Conservation (phyloP, 2,113 vertebrate genomes). For the Megaceryle torquata region DNA sequence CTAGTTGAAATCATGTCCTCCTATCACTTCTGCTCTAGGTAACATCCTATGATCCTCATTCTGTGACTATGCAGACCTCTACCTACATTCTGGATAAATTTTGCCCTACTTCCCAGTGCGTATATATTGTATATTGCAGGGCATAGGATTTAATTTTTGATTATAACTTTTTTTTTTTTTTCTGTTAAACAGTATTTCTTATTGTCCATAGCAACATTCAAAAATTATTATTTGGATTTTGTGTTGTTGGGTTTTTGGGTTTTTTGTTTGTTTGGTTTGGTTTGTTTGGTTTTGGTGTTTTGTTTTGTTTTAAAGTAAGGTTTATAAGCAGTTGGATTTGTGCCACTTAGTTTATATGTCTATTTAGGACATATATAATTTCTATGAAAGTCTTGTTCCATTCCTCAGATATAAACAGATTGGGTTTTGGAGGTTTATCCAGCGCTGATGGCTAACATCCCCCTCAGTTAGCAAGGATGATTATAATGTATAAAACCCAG, state of each 20-base stretch:
- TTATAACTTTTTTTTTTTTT: background rate
- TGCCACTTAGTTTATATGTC: background rate
- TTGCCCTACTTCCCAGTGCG: background rate
- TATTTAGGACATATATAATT: background rate
- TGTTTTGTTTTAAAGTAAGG: background rate
- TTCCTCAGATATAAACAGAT: background rate
- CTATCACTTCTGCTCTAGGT: background rate
- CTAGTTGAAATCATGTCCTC: background rate
- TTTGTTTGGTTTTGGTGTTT: no score
- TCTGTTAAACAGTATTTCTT: background rate
- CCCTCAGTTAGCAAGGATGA: rapidly evolving
- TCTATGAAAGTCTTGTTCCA: background rate
- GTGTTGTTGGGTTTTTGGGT: background rate
- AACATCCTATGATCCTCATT: background rate
- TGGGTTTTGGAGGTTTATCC: background rate
- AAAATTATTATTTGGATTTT: background rate
- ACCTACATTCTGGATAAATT: background rate
- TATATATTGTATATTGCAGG: background rate
- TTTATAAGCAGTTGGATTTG: background rate
- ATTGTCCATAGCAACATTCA: background rate
- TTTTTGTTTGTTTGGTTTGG: no score
- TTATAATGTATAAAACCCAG: background rate
- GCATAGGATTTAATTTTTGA: background rate
- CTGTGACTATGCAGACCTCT: background rate
- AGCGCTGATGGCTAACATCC: background rate